Conservation (phyloP, 1,140 invertebrate species). For the Drosophila hydei region DNA sequence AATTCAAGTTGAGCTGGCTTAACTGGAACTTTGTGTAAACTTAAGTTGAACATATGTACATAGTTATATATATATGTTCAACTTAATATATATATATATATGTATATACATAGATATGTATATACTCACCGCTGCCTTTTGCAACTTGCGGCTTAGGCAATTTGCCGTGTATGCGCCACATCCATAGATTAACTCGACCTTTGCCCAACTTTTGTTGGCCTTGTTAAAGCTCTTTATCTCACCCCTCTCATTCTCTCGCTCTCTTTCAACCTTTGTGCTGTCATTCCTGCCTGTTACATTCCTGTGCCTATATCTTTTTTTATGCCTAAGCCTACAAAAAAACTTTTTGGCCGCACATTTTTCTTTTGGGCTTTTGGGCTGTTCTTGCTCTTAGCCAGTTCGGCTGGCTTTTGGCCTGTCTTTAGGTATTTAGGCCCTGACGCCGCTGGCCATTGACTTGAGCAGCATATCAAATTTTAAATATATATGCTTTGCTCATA, state of each 20-base stretch:
- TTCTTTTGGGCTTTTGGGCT: not conserved
- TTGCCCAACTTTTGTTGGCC: constrained; percentile 46
- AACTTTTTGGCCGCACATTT: constrained; percentile 37
- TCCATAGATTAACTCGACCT: constrained; percentile 69
- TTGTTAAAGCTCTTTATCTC: not conserved
- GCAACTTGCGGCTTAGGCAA: constrained; percentile 8
- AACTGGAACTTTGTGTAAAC: constrained; percentile 18
- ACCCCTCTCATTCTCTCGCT: not conserved
- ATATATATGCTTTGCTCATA: not conserved
- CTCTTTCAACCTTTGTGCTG: constrained; percentile 11
- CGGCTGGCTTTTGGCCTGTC: constrained; percentile 43
- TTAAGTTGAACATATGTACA: constrained; percentile 1
- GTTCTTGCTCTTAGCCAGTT: constrained; percentile 14
- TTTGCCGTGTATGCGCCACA: constrained; percentile 32
- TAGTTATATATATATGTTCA: not conserved
- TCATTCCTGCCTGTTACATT: constrained; percentile 39
- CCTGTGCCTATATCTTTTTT: not conserved
- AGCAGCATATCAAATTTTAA: not conserved
- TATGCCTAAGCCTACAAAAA: constrained; percentile 15
- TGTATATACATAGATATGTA: constrained; percentile 3
- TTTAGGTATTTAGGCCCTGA: constrained; percentile 48
- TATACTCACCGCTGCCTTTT: not conserved
- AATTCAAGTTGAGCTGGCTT: constrained; percentile 6
- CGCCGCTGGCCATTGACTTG: constrained; percentile 16
- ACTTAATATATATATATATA: too few relatives aligned